Conservation (phyloP, 2,888 invertebrate species). For the Magallana nippona region DNA sequence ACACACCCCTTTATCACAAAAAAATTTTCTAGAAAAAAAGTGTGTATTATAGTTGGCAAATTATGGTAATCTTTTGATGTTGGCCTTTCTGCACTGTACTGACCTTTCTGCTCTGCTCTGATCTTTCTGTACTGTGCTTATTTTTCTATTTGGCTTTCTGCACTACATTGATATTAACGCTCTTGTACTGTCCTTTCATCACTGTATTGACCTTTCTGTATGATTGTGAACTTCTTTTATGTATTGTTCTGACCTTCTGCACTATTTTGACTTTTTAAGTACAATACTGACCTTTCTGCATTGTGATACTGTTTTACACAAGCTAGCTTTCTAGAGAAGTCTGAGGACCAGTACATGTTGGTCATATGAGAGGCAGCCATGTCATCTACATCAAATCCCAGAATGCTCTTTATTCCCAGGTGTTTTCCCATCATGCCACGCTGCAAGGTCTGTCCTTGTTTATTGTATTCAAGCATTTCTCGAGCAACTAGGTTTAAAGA, state of each 20-base stretch:
- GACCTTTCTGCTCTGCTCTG: too few relatives aligned
- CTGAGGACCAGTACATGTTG: slow-evolving; percentile 40
- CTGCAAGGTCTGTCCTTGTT: slow-evolving; percentile 11
- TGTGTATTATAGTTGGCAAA: too few relatives aligned
- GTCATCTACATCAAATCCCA: slow-evolving; percentile 39
- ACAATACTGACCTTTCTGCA: slow-evolving; percentile 68
- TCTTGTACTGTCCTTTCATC: too few relatives aligned
- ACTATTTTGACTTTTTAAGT: background rate
- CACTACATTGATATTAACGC: too few relatives aligned
- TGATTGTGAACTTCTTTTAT: background rate
- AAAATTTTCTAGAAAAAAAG: too few relatives aligned
- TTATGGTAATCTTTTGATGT: too few relatives aligned
- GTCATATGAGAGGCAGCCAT: slow-evolving; percentile 13
- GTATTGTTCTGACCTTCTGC: background rate
- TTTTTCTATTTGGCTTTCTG: too few relatives aligned
- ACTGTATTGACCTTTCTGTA: too few relatives aligned
- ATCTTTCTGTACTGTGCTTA: too few relatives aligned
- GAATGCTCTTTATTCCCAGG: slow-evolving; percentile 48
- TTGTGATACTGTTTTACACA: slow-evolving; percentile 67
- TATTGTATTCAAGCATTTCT: slow-evolving; percentile 37
- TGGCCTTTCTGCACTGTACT: too few relatives aligned
- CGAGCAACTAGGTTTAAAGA: slow-evolving; percentile 38
- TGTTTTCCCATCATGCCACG: slow-evolving; percentile 38
- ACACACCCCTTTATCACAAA: too few relatives aligned
- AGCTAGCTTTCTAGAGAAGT: slow-evolving; percentile 34